Evolutionary conservation across 2,113 vertebrate species (phyloP).

Genomic region (Peromyscus polionotus): DNA sequence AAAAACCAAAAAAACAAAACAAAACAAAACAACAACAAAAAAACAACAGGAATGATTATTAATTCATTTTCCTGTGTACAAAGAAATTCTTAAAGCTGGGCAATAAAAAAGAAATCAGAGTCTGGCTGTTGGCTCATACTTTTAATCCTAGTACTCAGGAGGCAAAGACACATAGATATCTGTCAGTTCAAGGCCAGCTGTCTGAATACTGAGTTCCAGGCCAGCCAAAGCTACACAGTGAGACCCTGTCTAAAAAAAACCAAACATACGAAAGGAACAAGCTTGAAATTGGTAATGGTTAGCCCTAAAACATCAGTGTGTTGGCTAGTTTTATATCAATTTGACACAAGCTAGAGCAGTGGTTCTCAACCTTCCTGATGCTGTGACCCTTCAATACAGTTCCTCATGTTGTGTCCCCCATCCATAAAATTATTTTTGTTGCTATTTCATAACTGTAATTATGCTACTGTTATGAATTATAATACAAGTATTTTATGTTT

Average conservation of each 20-base stretch:
- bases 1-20: no score
- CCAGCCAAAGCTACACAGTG: neutral
- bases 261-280: neutral
- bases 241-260: no score
- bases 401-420: neutral
- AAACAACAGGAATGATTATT: neutral
- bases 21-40: no score
- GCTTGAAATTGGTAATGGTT: neutral
- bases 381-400: neutral
- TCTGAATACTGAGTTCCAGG: neutral
- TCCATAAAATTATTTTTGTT: neutral
- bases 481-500: neutral
- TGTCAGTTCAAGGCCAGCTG: neutral
- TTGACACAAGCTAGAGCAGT: neutral
- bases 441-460: neutral
- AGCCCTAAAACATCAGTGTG: neutral
- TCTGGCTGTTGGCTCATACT: neutral
- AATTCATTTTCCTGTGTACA: neutral
- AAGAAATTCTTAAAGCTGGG: neutral
- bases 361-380: neutral
- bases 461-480: neutral
- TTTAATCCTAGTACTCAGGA: neutral
- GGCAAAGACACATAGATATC: neutral
- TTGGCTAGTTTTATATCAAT: neutral
- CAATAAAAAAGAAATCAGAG: neutral